Percentiles rank a stretch among this genome's conserved stretches.
Evolutionary conservation across 2,797 vertebrate species (phyloP).

Genomic region (Simalia tracyae): DNA sequence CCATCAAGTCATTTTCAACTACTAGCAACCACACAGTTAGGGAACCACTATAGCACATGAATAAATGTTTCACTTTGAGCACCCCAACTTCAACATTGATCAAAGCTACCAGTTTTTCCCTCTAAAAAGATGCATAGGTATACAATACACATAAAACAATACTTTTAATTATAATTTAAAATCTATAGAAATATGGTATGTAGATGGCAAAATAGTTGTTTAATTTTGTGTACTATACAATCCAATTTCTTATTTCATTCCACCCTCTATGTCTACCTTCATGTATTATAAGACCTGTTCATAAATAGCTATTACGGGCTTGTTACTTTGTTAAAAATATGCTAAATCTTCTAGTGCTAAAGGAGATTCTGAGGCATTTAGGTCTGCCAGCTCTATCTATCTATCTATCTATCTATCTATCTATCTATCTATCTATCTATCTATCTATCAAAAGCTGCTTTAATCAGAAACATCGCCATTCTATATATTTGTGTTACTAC

Average conservation of each 20-base stretch:
- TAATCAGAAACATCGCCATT: background rate
- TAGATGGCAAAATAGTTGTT: background rate
- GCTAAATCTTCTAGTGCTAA: background rate
- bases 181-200: background rate
- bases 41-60: background rate
- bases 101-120: background rate
- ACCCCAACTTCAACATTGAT: background rate
- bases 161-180: background rate
- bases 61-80: background rate
- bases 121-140: background rate
- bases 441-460: background rate
- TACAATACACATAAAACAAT: background rate
- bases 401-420: background rate
- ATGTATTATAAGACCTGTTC: background rate
- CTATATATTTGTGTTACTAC: background rate
- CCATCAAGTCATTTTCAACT: background rate
- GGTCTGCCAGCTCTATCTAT: background rate
- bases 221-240: background rate
- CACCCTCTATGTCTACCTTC: background rate
- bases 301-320: background rate
- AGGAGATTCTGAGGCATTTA: background rate
- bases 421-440: too few relatives aligned
- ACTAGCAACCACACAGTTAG: background rate
- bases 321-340: background rate
- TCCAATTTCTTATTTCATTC: background rate